These are phyloP conservation scores for Drosophila emarginata DNA, from an alignment of 2,888 invertebrate species.

Conservation along the genomic window DNA sequence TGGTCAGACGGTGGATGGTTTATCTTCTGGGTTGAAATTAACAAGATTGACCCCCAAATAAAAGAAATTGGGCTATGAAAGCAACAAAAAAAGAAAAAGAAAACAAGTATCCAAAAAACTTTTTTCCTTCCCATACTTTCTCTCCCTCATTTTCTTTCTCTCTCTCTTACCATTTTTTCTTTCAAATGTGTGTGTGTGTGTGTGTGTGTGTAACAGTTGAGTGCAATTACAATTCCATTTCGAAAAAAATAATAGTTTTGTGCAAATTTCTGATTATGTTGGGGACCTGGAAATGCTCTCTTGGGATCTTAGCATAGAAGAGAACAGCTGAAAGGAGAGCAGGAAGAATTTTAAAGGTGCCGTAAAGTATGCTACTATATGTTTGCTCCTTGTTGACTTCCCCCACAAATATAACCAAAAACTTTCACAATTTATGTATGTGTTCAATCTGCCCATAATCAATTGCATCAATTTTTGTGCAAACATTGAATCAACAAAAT, in stretches of 20 bases:
- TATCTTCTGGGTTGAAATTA: slow-evolving; percentile 57
- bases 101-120: slow-evolving; percentile 33
- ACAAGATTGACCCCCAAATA: slow-evolving; percentile 73
- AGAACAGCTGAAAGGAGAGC: neutral
- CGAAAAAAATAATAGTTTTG: slow-evolving; percentile 61
- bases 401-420: neutral
- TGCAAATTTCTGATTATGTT: slow-evolving; percentile 56
- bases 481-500: slow-evolving; percentile 9
- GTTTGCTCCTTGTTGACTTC: neutral
- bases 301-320: neutral
- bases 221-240: slow-evolving; percentile 53
- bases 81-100: slow-evolving; percentile 29
- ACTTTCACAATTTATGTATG: neutral
- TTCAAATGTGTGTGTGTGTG: neutral
- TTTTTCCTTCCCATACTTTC: slow-evolving; percentile 21
- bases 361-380: slow-evolving; percentile 1
- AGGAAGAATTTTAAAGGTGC: neutral
- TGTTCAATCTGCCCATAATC: neutral
- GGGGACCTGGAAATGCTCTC: slow-evolving; percentile 38
- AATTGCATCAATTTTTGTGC: slow-evolving; percentile 6
- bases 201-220: slow-evolving; percentile 46
- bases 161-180: too few relatives aligned
- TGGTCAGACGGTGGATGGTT: slow-evolving; percentile 14
- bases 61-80: slow-evolving; percentile 71
- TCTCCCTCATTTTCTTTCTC: slow-evolving; percentile 12